Evolutionary conservation across 2,797 vertebrate species (phyloP).

Genomic region (Emydoidea blandingii): DNA sequence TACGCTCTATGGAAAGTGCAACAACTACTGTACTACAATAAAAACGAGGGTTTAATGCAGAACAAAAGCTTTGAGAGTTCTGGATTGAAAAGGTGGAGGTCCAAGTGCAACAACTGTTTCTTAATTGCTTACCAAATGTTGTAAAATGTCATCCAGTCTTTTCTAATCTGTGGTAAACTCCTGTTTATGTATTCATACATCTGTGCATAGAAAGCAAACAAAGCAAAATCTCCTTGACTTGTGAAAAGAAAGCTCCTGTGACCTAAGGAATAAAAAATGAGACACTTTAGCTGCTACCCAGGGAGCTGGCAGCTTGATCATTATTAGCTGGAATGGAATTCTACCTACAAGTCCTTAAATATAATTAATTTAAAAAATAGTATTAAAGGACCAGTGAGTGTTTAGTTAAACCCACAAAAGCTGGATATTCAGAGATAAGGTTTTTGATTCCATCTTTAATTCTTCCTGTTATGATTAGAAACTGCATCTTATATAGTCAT

Average conservation of each 20-base stretch:
- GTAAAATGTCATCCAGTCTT: neutral
- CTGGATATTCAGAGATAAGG: slow-evolving; percentile 11
- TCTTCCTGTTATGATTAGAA: neutral
- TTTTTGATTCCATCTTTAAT: slow-evolving; percentile 8
- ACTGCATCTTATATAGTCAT: neutral
- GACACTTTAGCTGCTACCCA: slow-evolving; percentile 30
- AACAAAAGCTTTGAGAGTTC: neutral
- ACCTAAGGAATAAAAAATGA: slow-evolving; percentile 35
- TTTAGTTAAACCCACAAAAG: slow-evolving; percentile 5
- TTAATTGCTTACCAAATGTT: neutral
- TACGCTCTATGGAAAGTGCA: neutral
- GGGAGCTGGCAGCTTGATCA: slow-evolving; percentile 12
- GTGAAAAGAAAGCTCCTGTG: slow-evolving; percentile 12
- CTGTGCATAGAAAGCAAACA: slow-evolving; percentile 34
- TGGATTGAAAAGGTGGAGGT: neutral
- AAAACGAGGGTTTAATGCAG: neutral
- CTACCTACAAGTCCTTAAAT: slow-evolving; percentile 17
- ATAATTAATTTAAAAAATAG: slow-evolving; percentile 32
- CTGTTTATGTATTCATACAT: neutral
- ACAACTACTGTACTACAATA: neutral
- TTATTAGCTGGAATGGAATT: slow-evolving; percentile 10
- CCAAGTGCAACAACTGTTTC: neutral
- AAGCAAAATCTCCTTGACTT: slow-evolving; percentile 1
- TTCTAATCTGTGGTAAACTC: neutral
- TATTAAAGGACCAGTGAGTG: neutral